A percentile compares a stretch with the other conserved stretches of the same genome.
Evolutionary conservation across 2,797 vertebrate genomes (phyloP).

Genomic region (Alfaro cultratus): DNA sequence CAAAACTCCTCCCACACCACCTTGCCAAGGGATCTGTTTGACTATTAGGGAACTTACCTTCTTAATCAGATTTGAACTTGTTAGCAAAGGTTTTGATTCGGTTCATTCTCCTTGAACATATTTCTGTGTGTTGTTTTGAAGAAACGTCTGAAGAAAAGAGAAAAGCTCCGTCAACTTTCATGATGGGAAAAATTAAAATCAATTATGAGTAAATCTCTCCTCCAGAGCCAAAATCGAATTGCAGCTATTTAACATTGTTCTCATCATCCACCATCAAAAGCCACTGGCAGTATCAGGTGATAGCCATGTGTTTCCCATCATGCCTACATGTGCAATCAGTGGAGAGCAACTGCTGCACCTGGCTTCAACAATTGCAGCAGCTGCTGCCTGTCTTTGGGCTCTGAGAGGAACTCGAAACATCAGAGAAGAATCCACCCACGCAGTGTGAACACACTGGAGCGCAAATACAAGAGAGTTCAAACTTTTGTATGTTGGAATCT

Average conservation of each 20-base stretch:
- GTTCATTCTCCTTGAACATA: neutral
- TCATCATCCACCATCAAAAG: neutral
- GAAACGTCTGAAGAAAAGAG: neutral
- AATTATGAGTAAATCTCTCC: neutral
- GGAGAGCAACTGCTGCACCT: constrained; percentile 17
- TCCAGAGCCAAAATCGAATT: neutral
- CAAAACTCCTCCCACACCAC: neutral
- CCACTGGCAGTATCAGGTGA: neutral
- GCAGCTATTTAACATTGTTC: neutral
- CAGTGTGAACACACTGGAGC: neutral
- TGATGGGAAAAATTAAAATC: neutral
- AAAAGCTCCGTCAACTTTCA: neutral
- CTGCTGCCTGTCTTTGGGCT: constrained; percentile 10
- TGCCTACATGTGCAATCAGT: constrained; percentile 11
- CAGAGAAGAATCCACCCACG: constrained; percentile 11
- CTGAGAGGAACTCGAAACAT: constrained; percentile 14
- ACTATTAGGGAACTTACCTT: neutral
- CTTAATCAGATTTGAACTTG: neutral
- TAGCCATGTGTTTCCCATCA: constrained; percentile 17
- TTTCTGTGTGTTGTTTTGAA: neutral
- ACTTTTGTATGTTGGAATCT: neutral
- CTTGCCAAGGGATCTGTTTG: neutral
- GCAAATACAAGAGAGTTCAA: neutral
- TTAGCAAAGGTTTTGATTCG: neutral
- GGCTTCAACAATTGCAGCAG: constrained; percentile 2